phyloP scores from a whole-genome alignment of 2,888 invertebrate species.

The Helicoverpa assulta region DNA sequence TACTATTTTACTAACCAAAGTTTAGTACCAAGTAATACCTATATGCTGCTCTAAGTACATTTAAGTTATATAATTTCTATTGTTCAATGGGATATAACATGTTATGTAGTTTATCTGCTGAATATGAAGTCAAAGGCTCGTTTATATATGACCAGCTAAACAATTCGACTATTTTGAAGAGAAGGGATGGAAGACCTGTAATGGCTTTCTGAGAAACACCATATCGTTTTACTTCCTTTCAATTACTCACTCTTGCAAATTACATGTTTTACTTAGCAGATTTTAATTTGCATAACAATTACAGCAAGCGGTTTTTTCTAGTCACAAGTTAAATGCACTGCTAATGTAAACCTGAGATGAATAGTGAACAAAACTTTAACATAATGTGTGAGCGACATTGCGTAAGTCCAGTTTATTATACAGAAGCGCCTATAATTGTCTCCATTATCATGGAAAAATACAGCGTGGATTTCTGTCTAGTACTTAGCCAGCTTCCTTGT shows the following conservation, averaged over 20 bases:
- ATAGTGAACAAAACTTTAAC: conserved; percentile 17
- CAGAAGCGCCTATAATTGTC: conserved; percentile 43
- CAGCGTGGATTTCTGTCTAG: conserved; percentile 35
- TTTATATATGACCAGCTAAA: too few species aligned
- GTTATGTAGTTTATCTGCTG: too few species aligned
- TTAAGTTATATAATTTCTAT: too few species aligned
- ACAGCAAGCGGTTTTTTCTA: conserved; percentile 17
- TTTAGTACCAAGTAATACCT: too few species aligned
- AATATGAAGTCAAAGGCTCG: too few species aligned
- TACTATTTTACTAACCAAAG: too few species aligned
- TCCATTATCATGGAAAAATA: conserved; percentile 58
- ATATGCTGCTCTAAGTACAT: too few species aligned
- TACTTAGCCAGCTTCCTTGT: conserved; percentile 39
- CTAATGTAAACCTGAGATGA: conserved; percentile 33
- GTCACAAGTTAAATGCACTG: conserved; percentile 26
- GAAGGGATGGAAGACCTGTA: neutral
- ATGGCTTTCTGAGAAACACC: conserved; percentile 20
- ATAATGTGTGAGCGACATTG: conserved; percentile 29
- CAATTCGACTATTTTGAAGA: too few species aligned
- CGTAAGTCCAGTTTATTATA: conserved; percentile 40
- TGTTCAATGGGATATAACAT: too few species aligned
- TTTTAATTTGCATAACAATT: neutral
- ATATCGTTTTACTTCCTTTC: neutral
- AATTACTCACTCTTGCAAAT: conserved; percentile 7
- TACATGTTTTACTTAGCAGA: neutral